These are phyloP conservation scores for Macrochelys suwanniensis DNA, from an alignment of 2,797 vertebrate species.

Conservation along the genomic window DNA sequence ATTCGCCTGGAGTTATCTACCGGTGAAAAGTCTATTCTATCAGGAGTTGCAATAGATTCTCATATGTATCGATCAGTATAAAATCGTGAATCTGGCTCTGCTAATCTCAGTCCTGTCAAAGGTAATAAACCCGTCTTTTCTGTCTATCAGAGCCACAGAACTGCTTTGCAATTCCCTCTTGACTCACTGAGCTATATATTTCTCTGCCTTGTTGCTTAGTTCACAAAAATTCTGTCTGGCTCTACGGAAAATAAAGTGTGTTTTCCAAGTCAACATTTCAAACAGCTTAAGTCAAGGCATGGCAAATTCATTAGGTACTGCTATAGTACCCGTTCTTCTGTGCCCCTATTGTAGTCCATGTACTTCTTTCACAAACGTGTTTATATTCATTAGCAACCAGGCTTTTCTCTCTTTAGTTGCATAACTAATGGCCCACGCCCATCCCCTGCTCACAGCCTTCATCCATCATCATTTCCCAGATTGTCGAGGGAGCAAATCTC, in stretches of 20 bases:
- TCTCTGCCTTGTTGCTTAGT: background rate
- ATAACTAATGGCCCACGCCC: background rate
- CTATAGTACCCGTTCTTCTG: background rate
- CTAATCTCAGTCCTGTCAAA: background rate
- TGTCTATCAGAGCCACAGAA: background rate
- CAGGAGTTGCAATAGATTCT: background rate
- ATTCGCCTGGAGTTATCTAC: background rate
- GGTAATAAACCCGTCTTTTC: background rate
- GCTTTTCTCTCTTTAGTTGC: background rate
- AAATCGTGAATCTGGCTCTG: background rate
- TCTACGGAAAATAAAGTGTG: background rate
- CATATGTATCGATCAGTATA: background rate
- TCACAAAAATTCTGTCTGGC: background rate
- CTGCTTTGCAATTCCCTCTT: background rate
- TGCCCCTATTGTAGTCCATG: background rate
- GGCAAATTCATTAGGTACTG: background rate
- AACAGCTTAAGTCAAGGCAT: background rate
- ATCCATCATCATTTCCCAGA: background rate
- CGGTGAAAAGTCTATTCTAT: background rate
- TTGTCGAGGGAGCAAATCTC: slow-evolving; percentile 25
- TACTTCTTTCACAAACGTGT: background rate
- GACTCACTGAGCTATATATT: background rate
- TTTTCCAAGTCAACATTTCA: background rate
- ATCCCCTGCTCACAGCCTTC: background rate
- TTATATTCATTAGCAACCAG: background rate